Evolutionary conservation across 1,140 invertebrate genomes (phyloP).

Genomic region (Caenorhabditis latens): DNA sequence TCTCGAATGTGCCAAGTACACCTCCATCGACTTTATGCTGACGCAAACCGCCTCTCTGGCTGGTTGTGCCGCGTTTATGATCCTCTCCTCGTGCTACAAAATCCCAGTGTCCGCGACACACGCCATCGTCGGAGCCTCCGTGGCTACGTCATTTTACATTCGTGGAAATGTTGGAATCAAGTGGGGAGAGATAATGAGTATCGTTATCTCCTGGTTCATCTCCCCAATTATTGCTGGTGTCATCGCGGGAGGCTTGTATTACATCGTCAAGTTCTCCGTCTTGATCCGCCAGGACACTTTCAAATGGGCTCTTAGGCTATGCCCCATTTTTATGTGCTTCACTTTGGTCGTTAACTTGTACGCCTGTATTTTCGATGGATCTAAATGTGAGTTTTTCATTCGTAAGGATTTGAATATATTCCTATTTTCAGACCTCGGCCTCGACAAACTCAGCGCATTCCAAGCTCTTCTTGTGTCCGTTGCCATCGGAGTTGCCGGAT

Average conservation of each 20-base stretch:
- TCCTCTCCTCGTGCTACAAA: slow-evolving; percentile 90
- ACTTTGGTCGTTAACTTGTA: slow-evolving; percentile 65
- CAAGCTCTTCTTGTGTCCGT: slow-evolving; percentile 48
- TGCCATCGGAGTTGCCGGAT: slow-evolving; percentile 53
- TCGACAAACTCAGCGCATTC: slow-evolving; percentile 60
- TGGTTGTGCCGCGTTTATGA: slow-evolving; percentile 90
- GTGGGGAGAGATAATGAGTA: slow-evolving; percentile 85
- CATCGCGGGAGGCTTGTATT: slow-evolving; percentile 58
- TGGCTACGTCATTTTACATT: slow-evolving; percentile 92
- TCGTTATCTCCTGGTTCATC: slow-evolving; percentile 78
- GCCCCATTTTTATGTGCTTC: slow-evolving; percentile 63
- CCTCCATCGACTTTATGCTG: slow-evolving; percentile 64
- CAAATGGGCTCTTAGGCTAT: slow-evolving; percentile 47
- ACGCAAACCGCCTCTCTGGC: slow-evolving; percentile 62
- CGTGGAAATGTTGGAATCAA: slow-evolving; percentile 87
- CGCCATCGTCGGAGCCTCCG: slow-evolving; percentile 94
- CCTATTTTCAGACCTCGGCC: slow-evolving; percentile 61
- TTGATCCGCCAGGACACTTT: slow-evolving; percentile 62
- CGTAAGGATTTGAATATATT: not conserved
- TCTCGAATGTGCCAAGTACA: slow-evolving; percentile 63
- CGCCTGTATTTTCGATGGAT: slow-evolving; percentile 64
- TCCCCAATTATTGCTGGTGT: slow-evolving; percentile 64
- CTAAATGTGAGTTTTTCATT: slow-evolving; percentile 60
- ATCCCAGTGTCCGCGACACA: slow-evolving; percentile 93
- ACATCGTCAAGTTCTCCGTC: slow-evolving; percentile 61